Evolutionary conservation across 2,797 vertebrate genomes (phyloP).

Genomic region (Danio kyathit): DNA sequence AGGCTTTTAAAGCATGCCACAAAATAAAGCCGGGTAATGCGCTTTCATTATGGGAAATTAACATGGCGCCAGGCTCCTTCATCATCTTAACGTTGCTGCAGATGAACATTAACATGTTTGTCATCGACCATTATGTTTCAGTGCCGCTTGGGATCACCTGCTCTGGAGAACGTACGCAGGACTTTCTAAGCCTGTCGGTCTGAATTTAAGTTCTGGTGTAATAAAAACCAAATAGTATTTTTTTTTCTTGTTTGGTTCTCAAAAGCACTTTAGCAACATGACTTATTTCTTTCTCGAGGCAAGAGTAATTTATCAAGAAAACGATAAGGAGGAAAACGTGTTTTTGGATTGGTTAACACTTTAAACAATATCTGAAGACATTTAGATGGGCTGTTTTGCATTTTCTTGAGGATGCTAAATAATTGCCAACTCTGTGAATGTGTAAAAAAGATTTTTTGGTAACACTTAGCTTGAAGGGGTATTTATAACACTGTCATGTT

Average conservation of each 20-base stretch:
- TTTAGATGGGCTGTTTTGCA: not conserved
- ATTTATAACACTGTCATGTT: too few relatives aligned
- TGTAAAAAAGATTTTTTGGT: not conserved
- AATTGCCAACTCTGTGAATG: not conserved
- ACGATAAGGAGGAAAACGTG: not conserved
- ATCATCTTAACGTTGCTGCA: conserved; percentile 53
- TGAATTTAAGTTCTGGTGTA: not conserved
- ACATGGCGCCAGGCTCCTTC: conserved; percentile 43
- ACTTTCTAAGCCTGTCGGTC: conserved; percentile 22
- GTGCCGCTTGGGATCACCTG: conserved; percentile 29
- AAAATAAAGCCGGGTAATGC: conserved; percentile 40
- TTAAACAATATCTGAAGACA: not conserved
- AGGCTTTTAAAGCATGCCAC: conserved; percentile 48
- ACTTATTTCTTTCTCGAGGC: not conserved
- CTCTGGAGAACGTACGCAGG: conserved; percentile 28
- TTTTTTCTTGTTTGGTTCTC: not conserved
- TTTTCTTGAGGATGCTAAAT: conserved; percentile 2
- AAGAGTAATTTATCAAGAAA: not conserved
- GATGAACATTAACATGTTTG: conserved; percentile 56
- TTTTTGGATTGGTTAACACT: not conserved
- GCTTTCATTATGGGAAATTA: conserved; percentile 35
- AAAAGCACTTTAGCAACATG: conserved; percentile 12
- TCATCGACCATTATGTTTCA: conserved; percentile 54
- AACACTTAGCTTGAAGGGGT: too few relatives aligned
- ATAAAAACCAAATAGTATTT: not conserved